Percentiles rank a stretch among this genome's conserved stretches.
These are phyloP conservation scores for Conus ventricosus DNA, from an alignment of 1,140 invertebrate genomes.

Conservation along the genomic window DNA sequence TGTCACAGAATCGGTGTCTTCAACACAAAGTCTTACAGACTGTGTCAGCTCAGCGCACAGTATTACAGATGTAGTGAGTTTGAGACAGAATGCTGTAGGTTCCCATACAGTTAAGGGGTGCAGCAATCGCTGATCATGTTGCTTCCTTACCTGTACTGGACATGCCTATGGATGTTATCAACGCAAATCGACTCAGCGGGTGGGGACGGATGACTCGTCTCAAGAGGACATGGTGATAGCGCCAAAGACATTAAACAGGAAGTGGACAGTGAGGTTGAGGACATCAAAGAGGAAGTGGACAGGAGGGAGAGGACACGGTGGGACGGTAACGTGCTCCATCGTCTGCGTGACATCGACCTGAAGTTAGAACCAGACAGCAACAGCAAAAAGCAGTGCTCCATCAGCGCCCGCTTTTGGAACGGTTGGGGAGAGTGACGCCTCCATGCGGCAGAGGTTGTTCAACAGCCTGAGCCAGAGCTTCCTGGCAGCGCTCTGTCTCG, in stretches of 20 bases:
- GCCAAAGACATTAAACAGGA: constrained; percentile 6
- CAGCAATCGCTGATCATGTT: no score
- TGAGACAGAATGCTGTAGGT: no score
- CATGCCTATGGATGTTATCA: not conserved
- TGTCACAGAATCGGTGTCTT: no score
- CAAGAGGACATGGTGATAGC: constrained; percentile 2
- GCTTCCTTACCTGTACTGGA: not conserved
- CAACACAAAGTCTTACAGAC: not conserved
- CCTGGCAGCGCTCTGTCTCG: constrained; percentile 70
- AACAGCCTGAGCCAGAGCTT: constrained; percentile 73
- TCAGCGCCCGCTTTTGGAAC: not conserved
- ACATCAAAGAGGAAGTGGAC: not conserved
- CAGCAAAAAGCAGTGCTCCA: not conserved
- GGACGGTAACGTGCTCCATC: not conserved
- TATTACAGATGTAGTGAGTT: not conserved
- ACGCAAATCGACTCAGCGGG: not conserved
- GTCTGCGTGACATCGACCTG: not conserved
- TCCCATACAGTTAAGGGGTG: no score
- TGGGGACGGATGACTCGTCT: constrained; percentile 12
- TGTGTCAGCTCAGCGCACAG: not conserved
- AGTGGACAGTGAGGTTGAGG: not conserved
- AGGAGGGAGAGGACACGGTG: not conserved
- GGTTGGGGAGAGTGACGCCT: constrained; percentile 71
- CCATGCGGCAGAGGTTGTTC: constrained; percentile 69
- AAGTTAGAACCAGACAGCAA: constrained; percentile 21